These are phyloP conservation scores for Probosciger aterrimus DNA, from an alignment of 2,113 vertebrate species.

Conservation along the genomic window DNA sequence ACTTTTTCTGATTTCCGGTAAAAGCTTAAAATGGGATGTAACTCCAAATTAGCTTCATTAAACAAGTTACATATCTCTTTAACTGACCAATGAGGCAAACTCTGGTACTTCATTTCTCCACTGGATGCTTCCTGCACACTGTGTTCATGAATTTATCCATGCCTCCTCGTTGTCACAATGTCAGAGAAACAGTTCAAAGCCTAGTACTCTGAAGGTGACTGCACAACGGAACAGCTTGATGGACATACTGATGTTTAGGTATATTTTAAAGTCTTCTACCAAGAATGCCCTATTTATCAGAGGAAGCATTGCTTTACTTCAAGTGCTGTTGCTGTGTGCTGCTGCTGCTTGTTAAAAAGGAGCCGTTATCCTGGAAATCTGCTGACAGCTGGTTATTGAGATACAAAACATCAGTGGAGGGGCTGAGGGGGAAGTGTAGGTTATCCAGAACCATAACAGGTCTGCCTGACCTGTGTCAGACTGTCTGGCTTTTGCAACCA, in stretches of 20 bases:
- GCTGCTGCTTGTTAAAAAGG: not conserved
- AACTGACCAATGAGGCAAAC: not conserved
- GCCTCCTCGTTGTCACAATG: not conserved
- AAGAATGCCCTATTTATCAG: not conserved
- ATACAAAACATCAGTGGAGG: not conserved
- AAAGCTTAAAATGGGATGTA: not conserved
- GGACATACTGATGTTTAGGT: not conserved
- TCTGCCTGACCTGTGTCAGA: not conserved
- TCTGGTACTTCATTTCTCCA: not conserved
- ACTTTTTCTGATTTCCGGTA: not conserved
- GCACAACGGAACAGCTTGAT: not conserved
- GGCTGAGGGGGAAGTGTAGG: not conserved
- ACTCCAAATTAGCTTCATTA: not conserved
- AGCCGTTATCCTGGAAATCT: not conserved
- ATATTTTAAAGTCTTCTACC: not conserved
- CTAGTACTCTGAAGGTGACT: not conserved
- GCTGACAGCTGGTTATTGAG: not conserved
- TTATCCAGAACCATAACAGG: not conserved
- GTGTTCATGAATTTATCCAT: not conserved
- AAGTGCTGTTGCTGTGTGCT: not conserved
- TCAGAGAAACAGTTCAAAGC: not conserved
- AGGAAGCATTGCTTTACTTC: not conserved
- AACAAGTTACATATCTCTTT: not conserved
- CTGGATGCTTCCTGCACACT: not conserved
- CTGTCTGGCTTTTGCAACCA: not conserved